Percentiles rank a stretch among this genome's conserved stretches.
phyloP scores from a whole-genome alignment of 2,797 vertebrate genomes.

The Clarias laeviceps region DNA sequence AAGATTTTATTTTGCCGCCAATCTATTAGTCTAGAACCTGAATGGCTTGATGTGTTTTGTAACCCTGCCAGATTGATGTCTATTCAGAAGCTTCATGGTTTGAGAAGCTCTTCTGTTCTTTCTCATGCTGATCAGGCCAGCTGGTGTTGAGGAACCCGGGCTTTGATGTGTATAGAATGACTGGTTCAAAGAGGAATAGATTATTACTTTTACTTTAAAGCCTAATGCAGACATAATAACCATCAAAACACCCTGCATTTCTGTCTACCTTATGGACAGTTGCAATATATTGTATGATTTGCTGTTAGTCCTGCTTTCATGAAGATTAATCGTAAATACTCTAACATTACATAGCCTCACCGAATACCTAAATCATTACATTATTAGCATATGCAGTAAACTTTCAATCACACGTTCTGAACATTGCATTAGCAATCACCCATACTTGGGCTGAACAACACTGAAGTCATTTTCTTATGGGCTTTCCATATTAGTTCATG shows the following conservation, averaged over 20 bases:
- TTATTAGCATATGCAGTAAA: background rate
- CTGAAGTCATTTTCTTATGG: background rate
- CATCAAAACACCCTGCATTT: background rate
- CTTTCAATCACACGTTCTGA: background rate
- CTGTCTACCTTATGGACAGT: background rate
- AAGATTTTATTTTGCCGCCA: background rate
- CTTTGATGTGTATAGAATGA: slow-evolving; percentile 40
- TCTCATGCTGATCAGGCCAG: slow-evolving; percentile 34
- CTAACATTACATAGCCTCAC: background rate
- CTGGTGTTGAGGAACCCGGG: slow-evolving; percentile 15
- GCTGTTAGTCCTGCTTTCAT: background rate
- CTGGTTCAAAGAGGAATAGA: slow-evolving; percentile 31
- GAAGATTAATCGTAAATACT: background rate
- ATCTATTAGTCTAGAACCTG: background rate
- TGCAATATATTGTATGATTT: background rate
- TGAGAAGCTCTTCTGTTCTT: slow-evolving; percentile 3
- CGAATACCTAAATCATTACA: background rate
- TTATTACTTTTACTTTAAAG: background rate
- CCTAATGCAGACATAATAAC: background rate
- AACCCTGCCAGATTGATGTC: slow-evolving; percentile 6
- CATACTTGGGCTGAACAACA: background rate
- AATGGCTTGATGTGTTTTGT: slow-evolving; percentile 12
- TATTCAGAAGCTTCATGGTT: slow-evolving; percentile 1
- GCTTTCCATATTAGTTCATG: background rate
- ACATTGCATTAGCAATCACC: background rate